Evolutionary conservation across 2,888 invertebrate genomes (phyloP), one percentile per base, ranked within the genome.

Genomic region (Drepana falcataria): DNA sequence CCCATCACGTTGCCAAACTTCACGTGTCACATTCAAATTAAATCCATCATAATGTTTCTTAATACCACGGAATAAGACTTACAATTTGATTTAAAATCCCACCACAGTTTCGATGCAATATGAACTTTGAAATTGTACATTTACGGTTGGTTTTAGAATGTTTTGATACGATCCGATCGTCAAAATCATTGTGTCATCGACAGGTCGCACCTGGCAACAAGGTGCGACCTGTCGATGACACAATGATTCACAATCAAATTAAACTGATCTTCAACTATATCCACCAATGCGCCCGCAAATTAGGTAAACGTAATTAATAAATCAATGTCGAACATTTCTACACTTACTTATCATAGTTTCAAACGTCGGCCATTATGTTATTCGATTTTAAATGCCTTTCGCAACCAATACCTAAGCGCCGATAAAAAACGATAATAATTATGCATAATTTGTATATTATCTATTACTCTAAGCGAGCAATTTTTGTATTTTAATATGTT

Each of bases 131-230:
- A 9, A 6, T 0, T 1, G 2, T 51, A 34, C n/a, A 4, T 2
- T 33, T 40, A 51, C 40, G 7, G 51, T 51, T 34, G 34, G 1
- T 40, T 40, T 49, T 49, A 2, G 21, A 35, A 21, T 21, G 2
- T 34, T 3, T 9, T 37, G 5, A 37, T 33, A 7, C 2, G 1
- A 21, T 37, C 4, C 6, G 3, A 4, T 5, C 35, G n/a, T 35
- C 59, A 53, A 59, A 47, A 56, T 66, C 55, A 57, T 52, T 56
- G 60, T 73, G 75, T 68, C 66, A 63, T 61, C 56, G 51, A 58
- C 52, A 60, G 61, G 67, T 53, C 73, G 65, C 74, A 64, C 74
- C 72, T n/a, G n/a, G n/a, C n/a, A n/a, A n/a, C n/a, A n/a, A n/a
- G n/a, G n/a, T n/a, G n/a, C n/a, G n/a, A n/a, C n/a, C n/a, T n/a